Conservation (phyloP, 2,888 invertebrate genomes). For the Clepsis dumicolana region DNA sequence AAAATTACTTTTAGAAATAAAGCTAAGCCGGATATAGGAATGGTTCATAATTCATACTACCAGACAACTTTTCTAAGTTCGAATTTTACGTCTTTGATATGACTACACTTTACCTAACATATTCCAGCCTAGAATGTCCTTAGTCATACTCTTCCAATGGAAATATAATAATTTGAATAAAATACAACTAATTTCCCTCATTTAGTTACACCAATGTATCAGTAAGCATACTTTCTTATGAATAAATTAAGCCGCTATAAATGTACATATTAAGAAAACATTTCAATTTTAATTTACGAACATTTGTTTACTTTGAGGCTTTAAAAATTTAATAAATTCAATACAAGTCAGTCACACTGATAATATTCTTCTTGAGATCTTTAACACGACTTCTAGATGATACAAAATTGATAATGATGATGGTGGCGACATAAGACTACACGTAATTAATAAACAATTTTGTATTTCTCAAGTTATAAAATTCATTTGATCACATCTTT, state of each 20-base stretch:
- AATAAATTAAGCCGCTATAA: slow-evolving; percentile 26
- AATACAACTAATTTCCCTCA: slow-evolving; percentile 8
- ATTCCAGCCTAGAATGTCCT: slow-evolving; percentile 10
- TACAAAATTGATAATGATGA: slow-evolving; percentile 24
- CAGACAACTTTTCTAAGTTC: background rate
- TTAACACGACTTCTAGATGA: slow-evolving; percentile 42
- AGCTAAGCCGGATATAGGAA: background rate
- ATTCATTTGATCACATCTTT: slow-evolving; percentile 51
- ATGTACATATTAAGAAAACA: slow-evolving; percentile 9
- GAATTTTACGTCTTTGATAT: slow-evolving; percentile 19
- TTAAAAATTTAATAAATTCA: slow-evolving; percentile 37
- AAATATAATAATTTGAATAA: slow-evolving; percentile 11
- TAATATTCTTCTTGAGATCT: slow-evolving; percentile 45
- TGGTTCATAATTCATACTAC: background rate
- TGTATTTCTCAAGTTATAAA: slow-evolving; percentile 49
- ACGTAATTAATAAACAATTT: slow-evolving; percentile 40
- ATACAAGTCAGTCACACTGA: slow-evolving; percentile 48
- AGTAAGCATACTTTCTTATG: slow-evolving; percentile 8
- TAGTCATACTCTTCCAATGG: slow-evolving; percentile 4
- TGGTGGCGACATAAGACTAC: slow-evolving; percentile 30
- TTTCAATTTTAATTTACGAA: background rate
- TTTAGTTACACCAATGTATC: slow-evolving; percentile 2
- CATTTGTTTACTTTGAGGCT: slow-evolving; percentile 16
- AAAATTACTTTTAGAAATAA: background rate
- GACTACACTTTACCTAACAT: slow-evolving; percentile 26